These are phyloP conservation scores for Chaetops frenatus DNA, from an alignment of 2,113 vertebrate genomes.

Conservation along the genomic window DNA sequence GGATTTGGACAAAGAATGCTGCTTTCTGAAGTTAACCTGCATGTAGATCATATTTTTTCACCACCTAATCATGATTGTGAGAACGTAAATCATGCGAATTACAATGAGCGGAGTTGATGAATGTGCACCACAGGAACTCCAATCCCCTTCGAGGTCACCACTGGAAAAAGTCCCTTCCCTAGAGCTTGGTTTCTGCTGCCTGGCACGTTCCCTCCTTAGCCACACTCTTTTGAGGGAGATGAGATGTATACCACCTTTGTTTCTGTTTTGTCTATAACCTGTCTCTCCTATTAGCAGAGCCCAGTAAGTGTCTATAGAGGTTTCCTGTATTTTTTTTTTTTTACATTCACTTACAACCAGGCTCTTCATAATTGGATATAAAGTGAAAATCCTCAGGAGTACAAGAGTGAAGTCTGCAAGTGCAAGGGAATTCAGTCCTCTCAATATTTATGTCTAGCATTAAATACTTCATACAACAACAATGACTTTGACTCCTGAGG, in stretches of 20 bases:
- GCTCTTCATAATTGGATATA: neutral
- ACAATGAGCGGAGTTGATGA: neutral
- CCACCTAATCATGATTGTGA: constrained; percentile 34
- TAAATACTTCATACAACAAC: constrained; percentile 55
- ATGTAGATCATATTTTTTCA: neutral
- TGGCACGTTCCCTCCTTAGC: neutral
- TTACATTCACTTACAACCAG: neutral
- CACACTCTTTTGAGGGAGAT: neutral
- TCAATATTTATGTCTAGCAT: constrained; percentile 49
- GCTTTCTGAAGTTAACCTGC: neutral
- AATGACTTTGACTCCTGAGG: constrained; percentile 2
- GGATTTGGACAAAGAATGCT: constrained; percentile 34
- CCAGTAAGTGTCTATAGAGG: neutral
- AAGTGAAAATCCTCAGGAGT: neutral
- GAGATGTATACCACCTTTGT: neutral
- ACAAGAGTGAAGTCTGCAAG: neutral
- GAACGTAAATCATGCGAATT: constrained; percentile 25
- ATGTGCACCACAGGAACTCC: neutral
- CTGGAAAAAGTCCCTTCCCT: neutral
- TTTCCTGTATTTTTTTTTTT: neutral
- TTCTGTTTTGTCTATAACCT: neutral
- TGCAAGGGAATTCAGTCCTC: neutral
- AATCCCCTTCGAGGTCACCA: neutral
- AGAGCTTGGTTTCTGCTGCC: neutral
- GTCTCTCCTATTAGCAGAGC: neutral